Base-by-base conservation (phyloP, 2,797 vertebrate species). In the Leptodactylus fallax region DNA sequence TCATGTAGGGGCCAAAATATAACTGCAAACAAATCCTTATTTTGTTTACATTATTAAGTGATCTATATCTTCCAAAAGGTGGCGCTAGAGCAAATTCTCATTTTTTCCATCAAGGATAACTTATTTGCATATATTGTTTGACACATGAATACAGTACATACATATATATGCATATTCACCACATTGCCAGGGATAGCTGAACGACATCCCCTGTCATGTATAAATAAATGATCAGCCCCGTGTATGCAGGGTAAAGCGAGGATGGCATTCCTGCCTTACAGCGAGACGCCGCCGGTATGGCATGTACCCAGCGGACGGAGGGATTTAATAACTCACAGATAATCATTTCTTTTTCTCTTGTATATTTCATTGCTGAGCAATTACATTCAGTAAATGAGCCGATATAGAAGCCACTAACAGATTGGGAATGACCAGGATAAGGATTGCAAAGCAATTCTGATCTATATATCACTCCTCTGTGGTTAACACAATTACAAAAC, bases 381-480 rank as follows among this genome's bases (percentile, higher is more conserved):
- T 56, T 83, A 55, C 65, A 83, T 71, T 19, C 27, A 9, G 27
- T 55, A 84, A 84, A 60, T 84, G 67, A 84, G 53, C 13, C 82
- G 49, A 61, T 80, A 72, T 56, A 76, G 21, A 76, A 61, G 45
- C 53, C 45, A 21, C 67, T 84, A 84, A 74, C 69, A 84, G 69
- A 76, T 84, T 74, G 83, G 36, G 60, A 76, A 84, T 84, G 65
- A 84, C 82, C 65, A 56, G 51, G 27, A 79, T 78, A 53, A 85
- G 21, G 45, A 85, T 63, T 55, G 58, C 8, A 79, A 79, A 36
- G 47, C 36, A 14, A 79, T 85, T 79, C 55, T 23, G 23, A 84
- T 76, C 84, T 25, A 85, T 77, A 76, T 67, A 85, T 78, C 51
- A 61, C 83, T 76, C 83, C 83, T 61, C 19, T 61, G 83, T 84